Evolutionary conservation across 2,797 vertebrate genomes (phyloP).

Genomic region (Alca torda): DNA sequence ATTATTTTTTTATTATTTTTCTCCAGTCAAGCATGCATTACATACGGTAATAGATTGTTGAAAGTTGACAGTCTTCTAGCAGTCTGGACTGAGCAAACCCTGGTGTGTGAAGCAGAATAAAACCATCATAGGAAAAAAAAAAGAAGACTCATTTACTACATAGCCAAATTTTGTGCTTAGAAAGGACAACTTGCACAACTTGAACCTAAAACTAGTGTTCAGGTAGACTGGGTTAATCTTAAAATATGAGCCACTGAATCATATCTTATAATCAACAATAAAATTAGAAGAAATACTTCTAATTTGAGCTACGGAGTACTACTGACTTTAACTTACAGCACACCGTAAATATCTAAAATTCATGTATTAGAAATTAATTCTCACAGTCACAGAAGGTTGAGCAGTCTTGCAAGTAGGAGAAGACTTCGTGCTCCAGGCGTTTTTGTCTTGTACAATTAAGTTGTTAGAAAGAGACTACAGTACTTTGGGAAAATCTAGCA

Average conservation of each 20-base stretch:
- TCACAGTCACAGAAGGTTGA: conserved; percentile 53
- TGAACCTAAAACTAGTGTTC: neutral
- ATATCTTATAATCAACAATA: conserved; percentile 20
- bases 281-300: conserved; percentile 14
- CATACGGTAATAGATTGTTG: neutral
- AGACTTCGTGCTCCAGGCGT: conserved; percentile 54
- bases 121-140: neutral
- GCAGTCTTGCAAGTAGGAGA: conserved; percentile 53
- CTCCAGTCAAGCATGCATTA: neutral
- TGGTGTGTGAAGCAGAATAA: neutral
- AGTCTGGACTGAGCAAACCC: neutral
- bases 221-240: neutral
- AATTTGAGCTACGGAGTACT: neutral
- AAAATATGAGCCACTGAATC: neutral
- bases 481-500: conserved; percentile 67
- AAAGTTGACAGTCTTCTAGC: neutral
- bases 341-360: conserved; percentile 48
- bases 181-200: neutral
- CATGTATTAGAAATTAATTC: conserved; percentile 60
- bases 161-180: neutral
- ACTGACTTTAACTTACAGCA: conserved; percentile 20
- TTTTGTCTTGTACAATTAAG: conserved; percentile 70
- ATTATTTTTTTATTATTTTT: neutral
- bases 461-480: conserved; percentile 65
- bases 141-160: neutral